phyloP scores from a whole-genome alignment of 2,888 invertebrate species.

The Drosophila borealis region DNA sequence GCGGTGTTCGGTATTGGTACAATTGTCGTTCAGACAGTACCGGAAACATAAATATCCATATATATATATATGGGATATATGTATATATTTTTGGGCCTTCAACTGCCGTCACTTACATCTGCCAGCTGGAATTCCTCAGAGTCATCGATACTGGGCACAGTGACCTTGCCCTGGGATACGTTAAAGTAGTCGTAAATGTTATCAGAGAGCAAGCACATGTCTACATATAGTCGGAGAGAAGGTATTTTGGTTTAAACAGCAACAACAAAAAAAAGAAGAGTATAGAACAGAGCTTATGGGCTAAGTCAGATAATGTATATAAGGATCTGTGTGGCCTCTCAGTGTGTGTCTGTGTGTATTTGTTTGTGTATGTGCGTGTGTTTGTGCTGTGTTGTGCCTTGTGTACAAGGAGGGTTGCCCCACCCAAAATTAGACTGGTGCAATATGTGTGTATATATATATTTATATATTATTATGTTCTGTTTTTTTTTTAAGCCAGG shows the following conservation, averaged over 20 bases:
- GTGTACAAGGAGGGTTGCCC: slow-evolving; percentile 3
- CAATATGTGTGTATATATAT: slow-evolving; percentile 26
- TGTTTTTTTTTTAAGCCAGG: slow-evolving; percentile 73
- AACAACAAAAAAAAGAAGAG: slow-evolving; percentile 33
- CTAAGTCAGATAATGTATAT: slow-evolving; percentile 37
- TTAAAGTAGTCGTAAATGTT: slow-evolving; percentile 97
- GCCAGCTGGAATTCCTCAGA: slow-evolving; percentile 95
- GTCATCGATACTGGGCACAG: slow-evolving; percentile 98
- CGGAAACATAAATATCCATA: slow-evolving; percentile 53
- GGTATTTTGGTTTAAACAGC: slow-evolving; percentile 71
- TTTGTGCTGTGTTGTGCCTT: slow-evolving; percentile 24
- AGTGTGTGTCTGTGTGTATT: slow-evolving; percentile 15
- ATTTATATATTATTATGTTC: neutral
- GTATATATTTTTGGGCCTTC: slow-evolving; percentile 37
- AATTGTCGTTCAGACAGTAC: slow-evolving; percentile 69
- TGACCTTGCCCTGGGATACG: slow-evolving; percentile 98
- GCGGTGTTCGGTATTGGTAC: slow-evolving; percentile 32
- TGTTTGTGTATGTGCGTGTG: slow-evolving; percentile 22
- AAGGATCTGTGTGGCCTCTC: slow-evolving; percentile 7
- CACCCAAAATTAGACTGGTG: slow-evolving; percentile 14
- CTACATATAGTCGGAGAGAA: slow-evolving; percentile 87
- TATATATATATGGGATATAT: slow-evolving; percentile 20
- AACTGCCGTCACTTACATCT: slow-evolving; percentile 90
- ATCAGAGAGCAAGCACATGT: slow-evolving; percentile 91
- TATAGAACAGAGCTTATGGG: slow-evolving; percentile 35